Evolutionary conservation across 2,797 vertebrate genomes (phyloP).

Genomic region (Mus spretus): DNA sequence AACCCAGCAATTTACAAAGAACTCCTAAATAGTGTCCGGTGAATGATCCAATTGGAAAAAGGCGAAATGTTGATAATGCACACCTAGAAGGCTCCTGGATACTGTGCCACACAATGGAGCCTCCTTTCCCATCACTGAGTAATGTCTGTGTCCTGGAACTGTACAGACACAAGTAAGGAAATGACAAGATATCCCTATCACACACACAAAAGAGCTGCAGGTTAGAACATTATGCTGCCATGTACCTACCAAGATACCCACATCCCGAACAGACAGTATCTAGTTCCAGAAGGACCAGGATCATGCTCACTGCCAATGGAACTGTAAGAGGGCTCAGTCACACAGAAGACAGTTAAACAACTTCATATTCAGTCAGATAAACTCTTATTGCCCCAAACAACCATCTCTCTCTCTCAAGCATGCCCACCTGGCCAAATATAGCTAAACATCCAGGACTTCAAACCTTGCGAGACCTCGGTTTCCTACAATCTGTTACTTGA

Average conservation of each 20-base stretch:
- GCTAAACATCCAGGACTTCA: not conserved
- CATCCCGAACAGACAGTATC: not conserved
- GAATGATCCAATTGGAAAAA: not conserved
- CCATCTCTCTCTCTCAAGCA: no score
- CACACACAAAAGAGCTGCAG: not conserved
- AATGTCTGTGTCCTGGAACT: not conserved
- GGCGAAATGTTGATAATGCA: not conserved
- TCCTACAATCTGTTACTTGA: not conserved
- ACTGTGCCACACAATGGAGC: fast-evolving
- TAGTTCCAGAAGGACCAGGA: no score
- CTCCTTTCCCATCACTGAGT: not conserved
- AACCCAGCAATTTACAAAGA: not conserved
- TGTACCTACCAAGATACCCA: not conserved
- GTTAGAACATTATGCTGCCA: not conserved
- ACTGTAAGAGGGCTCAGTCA: not conserved
- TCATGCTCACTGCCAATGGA: not conserved
- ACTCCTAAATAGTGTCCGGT: not conserved
- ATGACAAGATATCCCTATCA: not conserved
- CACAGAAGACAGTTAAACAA: no score
- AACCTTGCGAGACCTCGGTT: no score
- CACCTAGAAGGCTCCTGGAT: not conserved
- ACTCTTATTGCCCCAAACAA: not conserved
- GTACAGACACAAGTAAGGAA: not conserved
- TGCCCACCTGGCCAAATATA: no score
- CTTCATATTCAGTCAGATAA: not conserved